A percentile compares a stretch with the other conserved stretches of the same genome.
Conservation (phyloP, 2,113 vertebrate genomes). For the Anarhynchus alexandrinus region DNA sequence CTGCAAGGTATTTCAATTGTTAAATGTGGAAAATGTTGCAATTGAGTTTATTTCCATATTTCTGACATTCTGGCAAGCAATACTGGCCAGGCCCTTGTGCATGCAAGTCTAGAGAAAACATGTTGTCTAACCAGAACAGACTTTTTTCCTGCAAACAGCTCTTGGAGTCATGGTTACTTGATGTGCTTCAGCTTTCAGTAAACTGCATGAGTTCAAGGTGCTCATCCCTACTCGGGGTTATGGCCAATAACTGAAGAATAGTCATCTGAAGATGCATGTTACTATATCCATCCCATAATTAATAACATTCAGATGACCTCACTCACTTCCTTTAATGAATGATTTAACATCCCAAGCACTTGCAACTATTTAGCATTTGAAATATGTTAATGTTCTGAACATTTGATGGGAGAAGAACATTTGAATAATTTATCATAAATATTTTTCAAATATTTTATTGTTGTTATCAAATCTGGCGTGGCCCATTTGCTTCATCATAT, state of each 20-base stretch:
- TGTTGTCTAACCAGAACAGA: neutral
- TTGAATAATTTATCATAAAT: conserved; percentile 21
- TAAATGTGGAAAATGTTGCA: neutral
- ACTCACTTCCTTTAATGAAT: neutral
- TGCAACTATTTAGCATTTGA: neutral
- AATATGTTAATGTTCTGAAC: neutral
- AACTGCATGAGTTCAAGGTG: neutral
- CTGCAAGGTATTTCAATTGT: neutral
- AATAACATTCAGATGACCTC: neutral
- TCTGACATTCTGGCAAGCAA: neutral
- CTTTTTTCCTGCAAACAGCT: neutral
- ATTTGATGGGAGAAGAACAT: neutral
- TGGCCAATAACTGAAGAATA: neutral
- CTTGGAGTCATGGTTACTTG: neutral
- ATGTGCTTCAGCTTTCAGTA: neutral
- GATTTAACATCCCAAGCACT: neutral
- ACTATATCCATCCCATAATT: neutral
- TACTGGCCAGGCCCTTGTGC: neutral
- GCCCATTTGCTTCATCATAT: neutral
- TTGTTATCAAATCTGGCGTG: neutral
- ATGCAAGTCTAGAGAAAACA: neutral
- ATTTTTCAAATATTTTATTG: conserved; percentile 22
- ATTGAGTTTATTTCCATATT: neutral
- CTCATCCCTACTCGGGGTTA: neutral
- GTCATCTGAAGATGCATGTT: neutral